Evolutionary conservation across 2,888 invertebrate genomes (phyloP).

Genomic region (Campoletis raptor): DNA sequence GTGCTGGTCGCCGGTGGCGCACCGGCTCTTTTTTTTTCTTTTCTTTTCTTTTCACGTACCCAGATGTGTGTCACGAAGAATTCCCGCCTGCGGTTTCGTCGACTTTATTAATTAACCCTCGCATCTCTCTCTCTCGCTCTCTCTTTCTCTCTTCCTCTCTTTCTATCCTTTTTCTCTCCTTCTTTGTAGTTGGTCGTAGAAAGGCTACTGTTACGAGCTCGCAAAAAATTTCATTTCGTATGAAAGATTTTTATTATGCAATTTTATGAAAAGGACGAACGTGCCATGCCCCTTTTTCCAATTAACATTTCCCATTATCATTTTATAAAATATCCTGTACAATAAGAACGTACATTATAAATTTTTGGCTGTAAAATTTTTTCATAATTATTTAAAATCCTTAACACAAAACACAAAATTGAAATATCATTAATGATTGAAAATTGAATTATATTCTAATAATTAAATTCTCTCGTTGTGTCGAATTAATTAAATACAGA

Average conservation of each 20-base stretch:
- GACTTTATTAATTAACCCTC: constrained; percentile 8
- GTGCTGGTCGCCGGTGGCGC: constrained; percentile 15
- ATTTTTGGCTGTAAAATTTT: background rate
- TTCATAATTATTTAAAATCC: background rate
- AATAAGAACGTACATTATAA: background rate
- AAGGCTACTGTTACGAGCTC: background rate
- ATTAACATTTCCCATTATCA: background rate
- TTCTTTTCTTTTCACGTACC: background rate
- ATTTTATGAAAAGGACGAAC: background rate
- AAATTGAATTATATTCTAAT: too few relatives aligned
- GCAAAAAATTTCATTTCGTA: background rate
- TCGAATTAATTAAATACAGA: background rate
- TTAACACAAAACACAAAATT: background rate
- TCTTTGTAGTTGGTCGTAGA: background rate
- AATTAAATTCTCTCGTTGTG: too few relatives aligned
- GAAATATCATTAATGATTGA: background rate
- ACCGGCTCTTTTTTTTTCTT: constrained; percentile 13
- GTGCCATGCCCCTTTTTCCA: background rate
- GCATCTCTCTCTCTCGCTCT: background rate
- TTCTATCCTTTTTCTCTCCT: background rate
- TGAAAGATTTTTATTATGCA: background rate
- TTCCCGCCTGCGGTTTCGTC: constrained; percentile 13
- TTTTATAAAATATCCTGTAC: background rate
- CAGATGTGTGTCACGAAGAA: constrained; percentile 24
- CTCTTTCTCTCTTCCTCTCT: background rate